phyloP scores from a whole-genome alignment of 1,140 invertebrate genomes.

The Apolygus lucorum region DNA sequence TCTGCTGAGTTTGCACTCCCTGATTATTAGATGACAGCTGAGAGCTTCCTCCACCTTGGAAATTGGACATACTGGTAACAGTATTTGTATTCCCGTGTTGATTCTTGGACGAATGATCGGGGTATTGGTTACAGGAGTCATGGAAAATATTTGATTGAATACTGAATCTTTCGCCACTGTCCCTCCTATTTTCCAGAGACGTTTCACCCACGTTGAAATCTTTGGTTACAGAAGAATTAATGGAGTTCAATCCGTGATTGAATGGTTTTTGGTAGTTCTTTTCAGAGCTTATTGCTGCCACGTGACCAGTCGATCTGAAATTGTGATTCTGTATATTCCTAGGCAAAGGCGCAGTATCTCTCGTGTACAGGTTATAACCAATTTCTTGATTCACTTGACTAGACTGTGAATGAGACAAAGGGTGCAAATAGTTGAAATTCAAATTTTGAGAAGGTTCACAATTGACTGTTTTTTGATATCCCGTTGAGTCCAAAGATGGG shows the following conservation, averaged over 20 bases:
- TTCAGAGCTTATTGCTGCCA: too few species aligned
- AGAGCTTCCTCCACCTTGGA: not conserved
- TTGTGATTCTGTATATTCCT: not conserved
- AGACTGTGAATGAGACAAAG: not conserved
- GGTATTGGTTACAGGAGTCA: not conserved
- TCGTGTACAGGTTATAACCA: not conserved
- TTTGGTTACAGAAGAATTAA: not conserved
- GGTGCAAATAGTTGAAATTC: not conserved
- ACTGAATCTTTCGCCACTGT: too few species aligned
- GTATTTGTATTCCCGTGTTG: not conserved
- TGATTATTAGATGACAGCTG: not conserved
- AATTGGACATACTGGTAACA: not conserved
- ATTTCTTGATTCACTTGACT: not conserved
- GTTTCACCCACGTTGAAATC: not conserved
- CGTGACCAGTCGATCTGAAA: too few species aligned
- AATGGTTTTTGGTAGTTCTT: too few species aligned
- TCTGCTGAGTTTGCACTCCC: conserved; percentile 6
- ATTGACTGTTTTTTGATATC: not conserved
- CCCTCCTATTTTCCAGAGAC: too few species aligned
- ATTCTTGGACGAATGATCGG: not conserved
- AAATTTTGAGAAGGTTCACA: not conserved
- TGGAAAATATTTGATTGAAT: not conserved
- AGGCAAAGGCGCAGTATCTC: not conserved
- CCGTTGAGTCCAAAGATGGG: too few species aligned
- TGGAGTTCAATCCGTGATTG: too few species aligned